Base-by-base conservation (phyloP, 2,797 vertebrate species). In the Coracias cyanogaster region DNA sequence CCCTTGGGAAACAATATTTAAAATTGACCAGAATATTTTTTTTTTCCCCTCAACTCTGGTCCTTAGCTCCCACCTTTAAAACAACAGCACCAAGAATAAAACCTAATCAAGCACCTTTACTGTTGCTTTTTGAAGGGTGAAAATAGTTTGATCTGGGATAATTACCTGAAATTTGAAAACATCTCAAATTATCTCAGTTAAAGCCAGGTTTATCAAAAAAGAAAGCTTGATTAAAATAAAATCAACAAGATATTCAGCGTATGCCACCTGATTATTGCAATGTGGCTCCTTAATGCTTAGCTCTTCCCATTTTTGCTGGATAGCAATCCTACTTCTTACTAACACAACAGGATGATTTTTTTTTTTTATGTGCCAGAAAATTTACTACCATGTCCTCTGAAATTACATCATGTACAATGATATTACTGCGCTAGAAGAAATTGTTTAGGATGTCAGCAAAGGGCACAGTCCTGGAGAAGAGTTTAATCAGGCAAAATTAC, bases 321-420 rank as follows among this genome's bases (percentile, higher is more conserved):
- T 73, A 28, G 7, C 17, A 18, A n/a, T 49, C 15, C 39, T 51
- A 28, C 15, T 55, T 18, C n/a, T 46, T 28, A 46, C 43, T 8
- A 17, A 74, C 9, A 62, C 58, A 66, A 55, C 2, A 1, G n/a
- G 20, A 31, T 57, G 25, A 25, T 45, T 37, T 66, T 67, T 55
- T 49, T 31, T 29, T 35, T 55, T 54, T 41, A 6, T 3, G 18
- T 3, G 18, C 2, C 28, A 67, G 45, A 54, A 81, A 65, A 29
- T 12, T 49, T 58, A 18, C 15, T 48, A 22, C 14, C 15, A 70
- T 60, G 20, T 35, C 37, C 7, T 66, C 46, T 48, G 39, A 86
- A 88, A 46, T 8, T 3, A 43, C 60, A 31, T 49, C 2, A 0
- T 7, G 4, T 20, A 2, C 26, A 39, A 7, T 3, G 15, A 2